Percentiles rank a stretch among this genome's conserved stretches.
phyloP scores from a whole-genome alignment of 1,140 invertebrate genomes.

The Latrodectus geometricus region DNA sequence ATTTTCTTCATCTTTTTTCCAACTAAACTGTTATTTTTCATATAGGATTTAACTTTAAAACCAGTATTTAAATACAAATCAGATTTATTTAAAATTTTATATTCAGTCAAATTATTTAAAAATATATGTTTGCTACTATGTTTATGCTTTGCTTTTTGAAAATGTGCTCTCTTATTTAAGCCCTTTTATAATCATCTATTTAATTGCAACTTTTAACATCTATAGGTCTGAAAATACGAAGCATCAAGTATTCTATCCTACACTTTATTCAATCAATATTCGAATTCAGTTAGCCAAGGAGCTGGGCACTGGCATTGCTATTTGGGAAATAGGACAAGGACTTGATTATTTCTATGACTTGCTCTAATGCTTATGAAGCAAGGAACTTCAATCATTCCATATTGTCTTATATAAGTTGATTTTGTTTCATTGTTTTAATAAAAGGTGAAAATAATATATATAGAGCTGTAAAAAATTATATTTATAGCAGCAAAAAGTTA shows the following conservation, averaged over 20 bases:
- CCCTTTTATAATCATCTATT: not conserved
- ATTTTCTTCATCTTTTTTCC: no score
- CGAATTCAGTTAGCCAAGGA: conserved; percentile 83
- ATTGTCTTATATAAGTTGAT: not conserved
- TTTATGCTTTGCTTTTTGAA: not conserved
- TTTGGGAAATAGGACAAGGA: conserved; percentile 97
- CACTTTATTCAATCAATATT: conserved; percentile 84
- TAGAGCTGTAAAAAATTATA: no score
- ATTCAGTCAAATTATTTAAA: no score
- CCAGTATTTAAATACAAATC: no score
- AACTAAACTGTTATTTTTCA: no score
- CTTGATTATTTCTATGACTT: conserved; percentile 95
- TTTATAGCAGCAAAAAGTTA: no score
- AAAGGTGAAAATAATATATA: no score
- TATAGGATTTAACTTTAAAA: no score
- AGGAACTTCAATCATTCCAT: not conserved
- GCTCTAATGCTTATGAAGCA: conserved; percentile 73
- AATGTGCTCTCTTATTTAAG: not conserved
- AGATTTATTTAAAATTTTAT: no score
- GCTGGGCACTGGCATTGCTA: conserved; percentile 85
- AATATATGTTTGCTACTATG: not conserved
- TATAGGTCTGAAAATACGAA: conserved; percentile 76
- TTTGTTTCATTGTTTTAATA: not conserved
- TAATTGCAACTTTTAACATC: conserved; percentile 64
- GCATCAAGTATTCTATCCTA: conserved; percentile 88